phyloP scores from a whole-genome alignment of 1,140 invertebrate species.

The Zaprionus capensis region DNA sequence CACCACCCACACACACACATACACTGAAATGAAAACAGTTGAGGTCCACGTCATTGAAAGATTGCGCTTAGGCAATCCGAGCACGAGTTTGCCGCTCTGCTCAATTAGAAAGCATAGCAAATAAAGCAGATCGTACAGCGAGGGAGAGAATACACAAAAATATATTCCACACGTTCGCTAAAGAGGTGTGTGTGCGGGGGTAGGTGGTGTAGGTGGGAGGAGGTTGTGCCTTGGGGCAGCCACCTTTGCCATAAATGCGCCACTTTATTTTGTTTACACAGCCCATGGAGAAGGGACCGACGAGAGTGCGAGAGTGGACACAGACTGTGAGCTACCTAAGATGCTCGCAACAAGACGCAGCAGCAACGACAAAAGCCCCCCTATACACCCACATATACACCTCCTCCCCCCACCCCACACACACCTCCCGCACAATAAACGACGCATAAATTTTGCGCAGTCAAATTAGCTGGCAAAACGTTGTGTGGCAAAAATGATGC shows the following conservation, averaged over 20 bases:
- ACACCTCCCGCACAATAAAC: slow-evolving; percentile 27
- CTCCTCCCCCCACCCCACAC: too few relatives aligned
- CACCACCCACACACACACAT: slow-evolving; percentile 25
- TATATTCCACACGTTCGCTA: slow-evolving; percentile 14
- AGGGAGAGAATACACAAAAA: slow-evolving; percentile 12
- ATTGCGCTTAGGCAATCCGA: slow-evolving; percentile 55
- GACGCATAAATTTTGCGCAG: slow-evolving; percentile 69
- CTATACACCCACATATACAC: background rate
- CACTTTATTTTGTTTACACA: slow-evolving; percentile 78
- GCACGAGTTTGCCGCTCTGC: slow-evolving; percentile 67
- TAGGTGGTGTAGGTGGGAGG: too few relatives aligned
- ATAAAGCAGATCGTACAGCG: slow-evolving; percentile 41
- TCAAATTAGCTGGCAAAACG: slow-evolving; percentile 72
- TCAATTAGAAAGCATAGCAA: slow-evolving; percentile 74
- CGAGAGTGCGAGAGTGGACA: slow-evolving; percentile 7
- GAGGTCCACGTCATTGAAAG: slow-evolving; percentile 56
- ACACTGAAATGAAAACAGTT: slow-evolving; percentile 73
- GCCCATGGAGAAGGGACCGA: slow-evolving; percentile 13
- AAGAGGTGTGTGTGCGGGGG: background rate
- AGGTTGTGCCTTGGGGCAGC: slow-evolving; percentile 48
- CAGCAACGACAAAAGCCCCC: slow-evolving; percentile 8
- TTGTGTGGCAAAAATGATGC: slow-evolving; percentile 39
- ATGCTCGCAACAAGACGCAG: slow-evolving; percentile 13
- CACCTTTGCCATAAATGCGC: slow-evolving; percentile 77
- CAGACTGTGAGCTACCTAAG: slow-evolving; percentile 22